Conservation (phyloP, 2,888 invertebrate species). For the Protophormia terraenovae region DNA sequence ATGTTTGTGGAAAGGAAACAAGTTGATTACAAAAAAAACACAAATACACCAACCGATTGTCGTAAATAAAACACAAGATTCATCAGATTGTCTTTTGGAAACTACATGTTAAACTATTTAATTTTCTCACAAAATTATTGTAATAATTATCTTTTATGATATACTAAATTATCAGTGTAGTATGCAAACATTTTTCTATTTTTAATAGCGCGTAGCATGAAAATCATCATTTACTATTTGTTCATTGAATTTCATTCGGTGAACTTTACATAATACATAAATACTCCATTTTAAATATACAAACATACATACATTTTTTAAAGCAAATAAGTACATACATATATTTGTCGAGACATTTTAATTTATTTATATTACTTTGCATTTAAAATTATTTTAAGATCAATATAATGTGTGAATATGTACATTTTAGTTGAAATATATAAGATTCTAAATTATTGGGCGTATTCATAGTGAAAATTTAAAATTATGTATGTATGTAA, state of each 20-base stretch:
- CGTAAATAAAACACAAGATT: slow-evolving; percentile 69
- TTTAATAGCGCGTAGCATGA: background rate
- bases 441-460: too few species aligned
- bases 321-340: too few species aligned
- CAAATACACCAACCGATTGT: slow-evolving; percentile 62
- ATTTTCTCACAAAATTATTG: background rate
- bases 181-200: background rate
- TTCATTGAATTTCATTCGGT: background rate
- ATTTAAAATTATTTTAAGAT: too few species aligned
- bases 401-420: too few species aligned
- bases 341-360: too few species aligned
- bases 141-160: background rate
- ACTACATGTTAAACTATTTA: slow-evolving; percentile 77
- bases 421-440: too few species aligned
- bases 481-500: too few species aligned
- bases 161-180: background rate
- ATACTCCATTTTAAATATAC: background rate
- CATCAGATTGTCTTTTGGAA: slow-evolving; percentile 78
- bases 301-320: too few species aligned
- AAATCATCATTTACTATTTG: background rate
- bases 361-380: too few species aligned
- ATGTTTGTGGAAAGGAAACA: background rate
- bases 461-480: too few species aligned
- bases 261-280: background rate
- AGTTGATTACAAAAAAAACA: slow-evolving; percentile 60